Evolutionary conservation across 2,113 vertebrate species (phyloP), one percentile per base, ranked within the genome.

Genomic region (Neodontobutis hainanensis): DNA sequence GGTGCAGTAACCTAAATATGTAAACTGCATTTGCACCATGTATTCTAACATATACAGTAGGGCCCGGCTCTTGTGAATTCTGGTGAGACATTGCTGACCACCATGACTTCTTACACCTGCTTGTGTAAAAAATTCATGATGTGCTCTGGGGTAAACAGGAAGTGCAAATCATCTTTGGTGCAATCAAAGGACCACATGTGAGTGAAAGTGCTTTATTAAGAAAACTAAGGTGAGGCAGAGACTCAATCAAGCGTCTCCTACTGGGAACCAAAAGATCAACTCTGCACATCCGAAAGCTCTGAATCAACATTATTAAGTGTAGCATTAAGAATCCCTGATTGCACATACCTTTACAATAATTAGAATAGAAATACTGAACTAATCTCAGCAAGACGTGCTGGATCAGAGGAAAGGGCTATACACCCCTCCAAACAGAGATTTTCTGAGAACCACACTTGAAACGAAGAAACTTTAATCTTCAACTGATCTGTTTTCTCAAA

Each of bases 141-240:
- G 27, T 47, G 74, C 68, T 61, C 53, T 62, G 5, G 68, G 67
- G 77, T 65, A 38, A 68, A 68, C 52, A 73, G 65, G 63, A 84
- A 65, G 57, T 10, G 35, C 55, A 43, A 62, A 52, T 47, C 63
- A 53, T 58, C 45, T 64, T 44, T 11, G 53, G 53, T 74, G 61
- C 66, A 78, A 74, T 81, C 68, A 83, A 53, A 69, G 44, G 72
- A 58, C 63, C 74, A 46, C 76, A 67, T 74, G 76, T 72, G 10
- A 36, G 43, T 57, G 59, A 56, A 68, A 71, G 75, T 75, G 80
- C 19, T 84, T 80, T 75, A 88, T 88, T 83, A 80, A 88, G 84
- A 55, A 43, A 66, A 27, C 19, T 27, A 86, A 73, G 42, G 62
- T 78, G 68, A 70, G 82, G 75, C 66, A 85, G 78, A 78, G 51